Evolutionary conservation across 1,140 invertebrate genomes (phyloP).

Genomic region (Drosophila pseudoobscura): DNA sequence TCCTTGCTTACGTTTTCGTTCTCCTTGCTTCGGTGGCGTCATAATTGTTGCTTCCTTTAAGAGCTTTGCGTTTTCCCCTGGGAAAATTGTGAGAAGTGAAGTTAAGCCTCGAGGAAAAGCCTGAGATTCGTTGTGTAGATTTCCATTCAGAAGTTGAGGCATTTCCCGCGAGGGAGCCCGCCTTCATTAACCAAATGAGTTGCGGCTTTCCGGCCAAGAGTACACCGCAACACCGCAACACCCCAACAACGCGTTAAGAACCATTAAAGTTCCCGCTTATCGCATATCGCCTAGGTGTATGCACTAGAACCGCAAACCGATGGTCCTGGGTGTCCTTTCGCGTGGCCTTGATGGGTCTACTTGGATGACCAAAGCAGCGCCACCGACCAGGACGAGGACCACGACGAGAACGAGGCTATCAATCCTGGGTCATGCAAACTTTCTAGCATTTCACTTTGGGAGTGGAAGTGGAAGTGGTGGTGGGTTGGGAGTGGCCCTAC

Average conservation of each 20-base stretch:
- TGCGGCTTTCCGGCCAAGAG: constrained; percentile 10
- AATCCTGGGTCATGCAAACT: constrained; percentile 68
- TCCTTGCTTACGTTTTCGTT: neutral
- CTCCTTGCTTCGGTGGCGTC: constrained; percentile 15
- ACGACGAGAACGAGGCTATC: constrained; percentile 40
- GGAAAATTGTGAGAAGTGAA: too few relatives aligned
- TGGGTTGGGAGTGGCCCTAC: constrained; percentile 18
- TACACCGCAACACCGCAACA: neutral
- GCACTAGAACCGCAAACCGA: constrained; percentile 15
- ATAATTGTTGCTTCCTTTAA: constrained; percentile 53
- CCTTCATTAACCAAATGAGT: constrained; percentile 39
- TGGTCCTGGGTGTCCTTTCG: constrained; percentile 24
- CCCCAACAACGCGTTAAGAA: neutral
- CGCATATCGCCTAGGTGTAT: neutral
- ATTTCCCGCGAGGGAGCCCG: neutral
- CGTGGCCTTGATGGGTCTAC: constrained; percentile 41
- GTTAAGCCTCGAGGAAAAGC: too few relatives aligned
- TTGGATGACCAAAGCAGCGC: constrained; percentile 27
- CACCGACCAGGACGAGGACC: constrained; percentile 11
- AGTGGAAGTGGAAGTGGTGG: constrained; percentile 1
- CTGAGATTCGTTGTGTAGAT: too few relatives aligned
- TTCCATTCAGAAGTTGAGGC: neutral
- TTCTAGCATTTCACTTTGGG: constrained; percentile 26
- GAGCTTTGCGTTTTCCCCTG: neutral
- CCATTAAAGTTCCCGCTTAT: constrained; percentile 19